Evolutionary conservation across 2,888 invertebrate genomes (phyloP).

Genomic region (Andrena marginata): DNA sequence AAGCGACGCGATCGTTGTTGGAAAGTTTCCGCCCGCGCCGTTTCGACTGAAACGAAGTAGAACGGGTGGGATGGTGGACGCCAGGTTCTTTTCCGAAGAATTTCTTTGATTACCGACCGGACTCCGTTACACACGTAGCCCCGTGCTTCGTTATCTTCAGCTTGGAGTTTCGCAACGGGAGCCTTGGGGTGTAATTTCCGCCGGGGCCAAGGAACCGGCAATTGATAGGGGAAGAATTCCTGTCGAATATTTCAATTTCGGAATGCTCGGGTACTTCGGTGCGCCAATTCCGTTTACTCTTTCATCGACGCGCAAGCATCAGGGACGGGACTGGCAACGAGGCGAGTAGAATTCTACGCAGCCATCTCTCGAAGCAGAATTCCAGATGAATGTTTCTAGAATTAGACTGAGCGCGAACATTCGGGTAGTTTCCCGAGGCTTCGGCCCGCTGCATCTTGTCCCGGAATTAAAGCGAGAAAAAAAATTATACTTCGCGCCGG

Average conservation of each 20-base stretch:
- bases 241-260: conserved; percentile 62
- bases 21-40: neutral
- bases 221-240: conserved; percentile 47
- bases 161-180: conserved; percentile 36
- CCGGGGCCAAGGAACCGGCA: neutral
- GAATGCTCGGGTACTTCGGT: conserved; percentile 35
- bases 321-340: neutral
- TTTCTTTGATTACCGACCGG: conserved; percentile 33
- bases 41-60: neutral
- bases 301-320: neutral
- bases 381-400: neutral
- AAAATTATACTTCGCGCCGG: neutral
- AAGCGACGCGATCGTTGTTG: neutral
- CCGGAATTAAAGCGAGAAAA: conserved; percentile 4
- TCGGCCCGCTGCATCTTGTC: neutral
- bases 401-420: neutral
- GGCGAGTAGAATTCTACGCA: neutral
- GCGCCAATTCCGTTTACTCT: conserved; percentile 59
- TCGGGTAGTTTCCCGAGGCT: neutral
- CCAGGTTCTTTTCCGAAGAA: conserved; percentile 25
- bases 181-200: conserved; percentile 54
- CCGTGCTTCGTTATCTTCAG: conserved; percentile 18
- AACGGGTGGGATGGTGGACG: neutral
- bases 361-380: neutral
- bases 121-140: conserved; percentile 23